Percentiles rank a stretch among this genome's conserved stretches.
These are phyloP conservation scores for Epinephelus coioides DNA, from an alignment of 2,797 vertebrate genomes.

Conservation along the genomic window DNA sequence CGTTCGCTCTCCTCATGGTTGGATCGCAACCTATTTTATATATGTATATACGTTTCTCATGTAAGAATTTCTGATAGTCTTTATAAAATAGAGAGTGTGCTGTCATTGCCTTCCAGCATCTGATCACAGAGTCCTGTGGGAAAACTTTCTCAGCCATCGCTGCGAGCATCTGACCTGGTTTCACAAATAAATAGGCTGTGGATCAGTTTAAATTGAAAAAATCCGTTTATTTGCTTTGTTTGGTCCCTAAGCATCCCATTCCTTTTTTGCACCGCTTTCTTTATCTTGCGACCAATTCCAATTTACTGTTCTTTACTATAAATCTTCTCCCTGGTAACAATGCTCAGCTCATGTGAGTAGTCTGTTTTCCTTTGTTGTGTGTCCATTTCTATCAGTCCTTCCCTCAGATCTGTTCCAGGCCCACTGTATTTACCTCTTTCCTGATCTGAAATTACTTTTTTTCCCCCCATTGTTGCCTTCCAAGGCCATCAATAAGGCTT, in stretches of 20 bases:
- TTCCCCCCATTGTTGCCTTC: conserved; percentile 36
- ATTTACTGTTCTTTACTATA: conserved; percentile 37
- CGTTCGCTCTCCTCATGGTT: neutral
- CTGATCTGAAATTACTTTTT: conserved; percentile 68
- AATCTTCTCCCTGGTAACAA: conserved; percentile 27
- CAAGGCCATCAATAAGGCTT: conserved; percentile 39
- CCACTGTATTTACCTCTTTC: conserved; percentile 43
- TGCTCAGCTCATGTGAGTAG: conserved; percentile 25
- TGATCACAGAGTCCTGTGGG: conserved; percentile 53
- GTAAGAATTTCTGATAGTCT: conserved; percentile 10
- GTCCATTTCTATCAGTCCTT: conserved; percentile 42
- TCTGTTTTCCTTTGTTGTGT: conserved; percentile 50
- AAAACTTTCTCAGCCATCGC: conserved; percentile 44
- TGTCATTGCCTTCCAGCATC: conserved; percentile 45
- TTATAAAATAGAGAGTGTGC: conserved; percentile 33
- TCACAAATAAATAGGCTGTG: conserved; percentile 66
- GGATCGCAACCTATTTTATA: neutral
- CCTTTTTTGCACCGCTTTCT: conserved; percentile 35
- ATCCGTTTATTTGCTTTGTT: conserved; percentile 37
- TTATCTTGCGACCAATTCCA: conserved; percentile 59
- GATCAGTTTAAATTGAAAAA: conserved; percentile 61
- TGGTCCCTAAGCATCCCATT: conserved; percentile 31
- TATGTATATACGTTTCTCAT: conserved; percentile 4
- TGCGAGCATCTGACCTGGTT: conserved; percentile 66
- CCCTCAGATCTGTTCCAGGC: conserved; percentile 24